Evolutionary conservation across 2,797 vertebrate species (phyloP).

Genomic region (Eptatretus atami): DNA sequence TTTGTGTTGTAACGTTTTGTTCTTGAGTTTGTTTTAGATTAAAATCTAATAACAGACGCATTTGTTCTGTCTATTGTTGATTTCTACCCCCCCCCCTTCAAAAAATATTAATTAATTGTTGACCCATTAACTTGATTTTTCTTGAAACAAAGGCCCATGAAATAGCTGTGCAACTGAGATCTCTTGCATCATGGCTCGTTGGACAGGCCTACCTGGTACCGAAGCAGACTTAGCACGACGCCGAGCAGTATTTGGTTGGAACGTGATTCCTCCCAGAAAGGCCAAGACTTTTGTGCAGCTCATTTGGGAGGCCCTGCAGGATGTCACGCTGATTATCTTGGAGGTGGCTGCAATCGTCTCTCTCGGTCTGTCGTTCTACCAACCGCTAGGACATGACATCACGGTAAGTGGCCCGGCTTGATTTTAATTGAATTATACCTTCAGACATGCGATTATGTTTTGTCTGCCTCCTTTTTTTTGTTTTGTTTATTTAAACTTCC

Average conservation of each 20-base stretch:
- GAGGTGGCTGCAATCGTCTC: conserved; percentile 89
- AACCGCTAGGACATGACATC: conserved; percentile 33
- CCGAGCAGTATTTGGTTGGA: conserved; percentile 33
- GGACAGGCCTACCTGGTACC: conserved; percentile 53
- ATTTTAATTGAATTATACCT: too few species aligned
- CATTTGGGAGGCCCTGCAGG: conserved; percentile 91
- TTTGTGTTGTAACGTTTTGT: too few species aligned
- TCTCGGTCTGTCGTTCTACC: conserved; percentile 64
- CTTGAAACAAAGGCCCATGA: too few species aligned
- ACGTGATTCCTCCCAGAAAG: conserved; percentile 84
- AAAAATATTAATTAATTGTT: too few species aligned
- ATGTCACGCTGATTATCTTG: conserved; percentile 80
- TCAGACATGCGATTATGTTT: not conserved
- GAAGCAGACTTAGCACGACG: conserved; percentile 58
- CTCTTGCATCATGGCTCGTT: not conserved
- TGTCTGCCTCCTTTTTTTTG: conserved; percentile 16
- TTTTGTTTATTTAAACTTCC: conserved; percentile 19
- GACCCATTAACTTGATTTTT: too few species aligned
- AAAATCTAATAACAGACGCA: too few species aligned
- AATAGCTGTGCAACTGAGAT: too few species aligned
- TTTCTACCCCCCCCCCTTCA: not conserved
- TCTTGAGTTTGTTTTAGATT: too few species aligned
- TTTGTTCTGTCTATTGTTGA: not conserved
- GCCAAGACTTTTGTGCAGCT: conserved; percentile 73
- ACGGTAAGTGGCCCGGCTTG: conserved; percentile 21